Evolutionary conservation across 2,888 invertebrate species (phyloP).

Genomic region (Hirtodrosophila histrioides): DNA sequence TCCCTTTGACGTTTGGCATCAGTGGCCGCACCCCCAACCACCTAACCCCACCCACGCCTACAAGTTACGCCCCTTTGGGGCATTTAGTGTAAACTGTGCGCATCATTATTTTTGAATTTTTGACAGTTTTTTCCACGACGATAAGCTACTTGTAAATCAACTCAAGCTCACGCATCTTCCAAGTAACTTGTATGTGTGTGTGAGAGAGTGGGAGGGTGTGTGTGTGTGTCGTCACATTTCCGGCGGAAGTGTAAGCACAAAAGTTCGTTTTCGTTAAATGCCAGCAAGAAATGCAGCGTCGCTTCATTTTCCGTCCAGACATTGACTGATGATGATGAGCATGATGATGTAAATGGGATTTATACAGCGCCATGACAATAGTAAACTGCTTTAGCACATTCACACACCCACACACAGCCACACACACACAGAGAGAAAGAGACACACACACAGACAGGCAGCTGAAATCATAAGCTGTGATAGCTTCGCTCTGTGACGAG

Average conservation of each 20-base stretch:
- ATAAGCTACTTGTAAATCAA: slow-evolving; percentile 80
- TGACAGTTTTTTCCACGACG: slow-evolving; percentile 76
- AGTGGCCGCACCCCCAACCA: background rate
- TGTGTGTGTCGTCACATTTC: slow-evolving; percentile 73
- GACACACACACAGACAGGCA: slow-evolving; percentile 38
- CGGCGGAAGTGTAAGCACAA: slow-evolving; percentile 79
- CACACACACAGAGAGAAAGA: slow-evolving; percentile 1
- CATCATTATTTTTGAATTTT: slow-evolving; percentile 79
- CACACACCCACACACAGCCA: slow-evolving; percentile 22
- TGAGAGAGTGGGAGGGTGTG: slow-evolving; percentile 15
- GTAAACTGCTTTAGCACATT: slow-evolving; percentile 61
- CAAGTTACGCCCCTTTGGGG: slow-evolving; percentile 21
- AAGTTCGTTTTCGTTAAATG: slow-evolving; percentile 79
- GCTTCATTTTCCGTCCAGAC: slow-evolving; percentile 72
- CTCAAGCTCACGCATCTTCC: slow-evolving; percentile 60
- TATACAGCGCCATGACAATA: slow-evolving; percentile 77
- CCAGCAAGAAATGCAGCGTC: slow-evolving; percentile 78
- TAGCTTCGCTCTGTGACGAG: slow-evolving; percentile 66
- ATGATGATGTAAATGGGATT: slow-evolving; percentile 81
- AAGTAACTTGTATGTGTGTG: slow-evolving; percentile 22
- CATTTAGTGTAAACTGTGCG: slow-evolving; percentile 71
- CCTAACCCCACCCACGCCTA: slow-evolving; percentile 3
- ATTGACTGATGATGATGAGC: slow-evolving; percentile 81
- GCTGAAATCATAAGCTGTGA: slow-evolving; percentile 78
- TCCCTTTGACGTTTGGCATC: slow-evolving; percentile 27